These are phyloP conservation scores for Hydrochoerus hydrochaeris DNA, from an alignment of 2,113 vertebrate species.

Conservation along the genomic window DNA sequence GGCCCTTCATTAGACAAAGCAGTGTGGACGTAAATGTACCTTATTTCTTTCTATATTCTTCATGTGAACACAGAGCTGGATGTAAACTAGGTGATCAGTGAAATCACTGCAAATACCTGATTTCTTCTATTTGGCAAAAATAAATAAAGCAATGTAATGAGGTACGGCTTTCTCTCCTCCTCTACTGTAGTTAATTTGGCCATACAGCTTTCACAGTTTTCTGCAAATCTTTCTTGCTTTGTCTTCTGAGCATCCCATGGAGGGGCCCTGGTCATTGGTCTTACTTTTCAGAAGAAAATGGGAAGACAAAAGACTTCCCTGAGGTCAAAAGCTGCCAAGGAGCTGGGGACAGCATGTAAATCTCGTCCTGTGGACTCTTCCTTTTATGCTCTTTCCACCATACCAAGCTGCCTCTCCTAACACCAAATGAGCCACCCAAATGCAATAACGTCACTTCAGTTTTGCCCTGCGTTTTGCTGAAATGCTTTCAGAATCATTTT, in stretches of 20 bases:
- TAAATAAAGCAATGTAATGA: not conserved
- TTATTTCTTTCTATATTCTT: not conserved
- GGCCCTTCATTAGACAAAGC: not conserved
- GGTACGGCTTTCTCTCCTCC: not conserved
- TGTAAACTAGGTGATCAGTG: not conserved
- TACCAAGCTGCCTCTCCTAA: not conserved
- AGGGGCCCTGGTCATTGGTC: not conserved
- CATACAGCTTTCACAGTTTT: not conserved
- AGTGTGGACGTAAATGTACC: rapidly evolving
- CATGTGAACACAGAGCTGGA: not conserved
- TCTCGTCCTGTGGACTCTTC: not conserved
- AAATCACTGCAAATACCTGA: not conserved
- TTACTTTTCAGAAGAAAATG: constrained; percentile 19
- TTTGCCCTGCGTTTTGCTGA: constrained; percentile 76
- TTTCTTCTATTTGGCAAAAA: constrained; percentile 22
- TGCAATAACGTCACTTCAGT: constrained; percentile 67
- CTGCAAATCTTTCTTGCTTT: not conserved
- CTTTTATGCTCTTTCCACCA: not conserved
- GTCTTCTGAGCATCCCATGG: not conserved
- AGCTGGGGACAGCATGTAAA: not conserved
- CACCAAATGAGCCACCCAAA: not conserved
- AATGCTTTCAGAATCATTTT: constrained; percentile 79
- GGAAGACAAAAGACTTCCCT: not conserved
- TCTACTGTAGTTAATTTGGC: not conserved
- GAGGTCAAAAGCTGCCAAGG: not conserved